Evolutionary conservation across 2,888 invertebrate genomes (phyloP).

Genomic region (Eristalinus sepulchralis): DNA sequence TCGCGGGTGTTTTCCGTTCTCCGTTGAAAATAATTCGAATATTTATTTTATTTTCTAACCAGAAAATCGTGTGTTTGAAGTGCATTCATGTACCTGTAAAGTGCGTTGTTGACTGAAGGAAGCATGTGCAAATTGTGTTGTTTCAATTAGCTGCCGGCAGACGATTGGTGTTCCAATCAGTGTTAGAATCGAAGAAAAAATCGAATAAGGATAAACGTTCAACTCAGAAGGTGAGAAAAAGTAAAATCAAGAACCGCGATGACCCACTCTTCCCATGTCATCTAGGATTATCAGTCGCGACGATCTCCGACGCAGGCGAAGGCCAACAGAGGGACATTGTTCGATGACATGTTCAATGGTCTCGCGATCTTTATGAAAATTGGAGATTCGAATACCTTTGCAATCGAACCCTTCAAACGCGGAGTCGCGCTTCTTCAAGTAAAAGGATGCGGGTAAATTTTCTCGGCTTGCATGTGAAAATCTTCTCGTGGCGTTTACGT

Average conservation of each 20-base stretch:
- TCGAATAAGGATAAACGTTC: constrained; percentile 57
- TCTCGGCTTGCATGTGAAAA: constrained; percentile 39
- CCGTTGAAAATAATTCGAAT: not conserved
- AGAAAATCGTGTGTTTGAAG: not conserved
- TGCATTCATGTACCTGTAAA: constrained; percentile 2
- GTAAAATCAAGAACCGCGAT: not conserved
- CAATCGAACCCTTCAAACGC: constrained; percentile 55
- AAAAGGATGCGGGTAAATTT: constrained; percentile 52
- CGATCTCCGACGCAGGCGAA: constrained; percentile 19
- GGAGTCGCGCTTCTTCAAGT: constrained; percentile 36
- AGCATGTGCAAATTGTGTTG: constrained; percentile 26
- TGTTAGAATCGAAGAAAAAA: not conserved
- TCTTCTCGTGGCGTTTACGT: constrained; percentile 21
- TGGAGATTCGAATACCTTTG: not conserved
- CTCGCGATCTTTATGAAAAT: constrained; percentile 41
- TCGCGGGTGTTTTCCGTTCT: constrained; percentile 27
- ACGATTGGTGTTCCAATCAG: constrained; percentile 36
- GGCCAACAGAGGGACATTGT: not conserved
- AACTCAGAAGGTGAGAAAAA: constrained; percentile 56
- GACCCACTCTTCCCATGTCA: constrained; percentile 54
- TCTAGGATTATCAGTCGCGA: not conserved
- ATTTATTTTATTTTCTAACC: constrained; percentile 1
- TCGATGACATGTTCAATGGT: not conserved
- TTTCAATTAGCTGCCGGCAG: constrained; percentile 1
- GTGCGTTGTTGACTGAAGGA: not conserved